Percentiles rank a stretch among this genome's conserved stretches.
Conservation (phyloP, 2,888 invertebrate genomes). For the Eretmocerus hayati region DNA sequence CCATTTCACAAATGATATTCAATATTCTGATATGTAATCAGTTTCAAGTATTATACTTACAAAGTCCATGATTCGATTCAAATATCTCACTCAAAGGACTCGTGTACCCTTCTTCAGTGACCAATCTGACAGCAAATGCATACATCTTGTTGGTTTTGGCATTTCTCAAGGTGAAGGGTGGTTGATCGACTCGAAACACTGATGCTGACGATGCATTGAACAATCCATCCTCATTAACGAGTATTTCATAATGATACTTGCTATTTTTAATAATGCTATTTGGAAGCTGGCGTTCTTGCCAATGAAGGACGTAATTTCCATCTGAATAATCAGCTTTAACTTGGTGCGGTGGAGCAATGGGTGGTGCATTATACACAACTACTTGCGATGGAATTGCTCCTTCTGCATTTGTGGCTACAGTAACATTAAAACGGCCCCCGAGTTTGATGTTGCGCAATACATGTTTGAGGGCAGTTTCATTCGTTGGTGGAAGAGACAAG, state of each 20-base stretch:
- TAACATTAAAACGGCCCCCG: constrained; percentile 53
- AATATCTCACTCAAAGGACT: constrained; percentile 59
- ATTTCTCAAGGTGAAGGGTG: constrained; percentile 53
- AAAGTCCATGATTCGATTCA: too few species aligned
- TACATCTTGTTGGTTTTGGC: constrained; percentile 51
- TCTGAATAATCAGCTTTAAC: constrained; percentile 55
- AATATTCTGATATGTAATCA: too few species aligned
- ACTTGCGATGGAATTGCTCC: constrained; percentile 49
- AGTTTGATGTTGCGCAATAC: constrained; percentile 51
- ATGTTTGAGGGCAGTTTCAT: constrained; percentile 49
- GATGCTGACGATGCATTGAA: constrained; percentile 46
- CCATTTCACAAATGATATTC: too few species aligned
- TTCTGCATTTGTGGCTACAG: constrained; percentile 47
- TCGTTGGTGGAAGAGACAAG: constrained; percentile 50
- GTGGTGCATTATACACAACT: constrained; percentile 51
- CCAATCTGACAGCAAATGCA: constrained; percentile 58
- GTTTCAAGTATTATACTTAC: too few species aligned
- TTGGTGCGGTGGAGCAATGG: constrained; percentile 58
- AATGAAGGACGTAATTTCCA: constrained; percentile 60
- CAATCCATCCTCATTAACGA: constrained; percentile 55
- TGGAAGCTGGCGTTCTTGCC: constrained; percentile 53
- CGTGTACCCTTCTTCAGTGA: constrained; percentile 56
- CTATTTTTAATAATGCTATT: constrained; percentile 28
- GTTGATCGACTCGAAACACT: constrained; percentile 48
- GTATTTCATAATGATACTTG: constrained; percentile 58